Base-by-base conservation (phyloP, 2,113 vertebrate species). In the Seriola aureovittata region DNA sequence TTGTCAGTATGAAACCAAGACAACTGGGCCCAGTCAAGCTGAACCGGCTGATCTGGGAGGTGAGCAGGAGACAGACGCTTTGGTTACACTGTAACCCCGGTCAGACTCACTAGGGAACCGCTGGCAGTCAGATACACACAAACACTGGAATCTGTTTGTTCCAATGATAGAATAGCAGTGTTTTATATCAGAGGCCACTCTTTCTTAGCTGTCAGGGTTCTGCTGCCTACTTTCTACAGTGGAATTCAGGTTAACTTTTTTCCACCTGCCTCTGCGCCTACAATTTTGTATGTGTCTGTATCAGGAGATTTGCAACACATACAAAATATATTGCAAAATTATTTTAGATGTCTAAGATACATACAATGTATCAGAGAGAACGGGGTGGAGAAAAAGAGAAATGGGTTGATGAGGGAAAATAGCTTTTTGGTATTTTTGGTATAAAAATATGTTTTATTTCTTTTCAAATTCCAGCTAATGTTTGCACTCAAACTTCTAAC, bases 61-160 rank as follows among this genome's bases (percentile, higher is more conserved):
- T 93, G 93, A 93, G 88, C 92, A 92, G 86, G 85, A 94, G 93
- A 93, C 93, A 94, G 93, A 94, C 88, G 92, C 91, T 91, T 85
- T 91, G 92, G 93, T 91, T 92, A 92, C 92, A 92, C 90, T 88
- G 79, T 92, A 93, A 93, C 92, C 91, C 89, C 66, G 86, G 87
- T 91, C 92, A 91, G 87, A 91, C 90, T 90, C 93, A 82, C 92
- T 79, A 55, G 91, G 91, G 92, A 93, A 77, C 75, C 68, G 77
- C 78, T 80, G 75, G 84, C 89, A 92, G 81, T 72, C 85, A 84
- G 71, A 85, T 42, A 74, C 70, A 86, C 85, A 89, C 85, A 89
- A 82, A 90, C 89, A 87, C 66, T 65, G 32, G 73, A 91, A 90
- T 92, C 77, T 86, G 84, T 84, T 91, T 89, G 86, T 84, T 87